Conservation (phyloP, 2,113 vertebrate species). For the Propithecus coquereli region DNA sequence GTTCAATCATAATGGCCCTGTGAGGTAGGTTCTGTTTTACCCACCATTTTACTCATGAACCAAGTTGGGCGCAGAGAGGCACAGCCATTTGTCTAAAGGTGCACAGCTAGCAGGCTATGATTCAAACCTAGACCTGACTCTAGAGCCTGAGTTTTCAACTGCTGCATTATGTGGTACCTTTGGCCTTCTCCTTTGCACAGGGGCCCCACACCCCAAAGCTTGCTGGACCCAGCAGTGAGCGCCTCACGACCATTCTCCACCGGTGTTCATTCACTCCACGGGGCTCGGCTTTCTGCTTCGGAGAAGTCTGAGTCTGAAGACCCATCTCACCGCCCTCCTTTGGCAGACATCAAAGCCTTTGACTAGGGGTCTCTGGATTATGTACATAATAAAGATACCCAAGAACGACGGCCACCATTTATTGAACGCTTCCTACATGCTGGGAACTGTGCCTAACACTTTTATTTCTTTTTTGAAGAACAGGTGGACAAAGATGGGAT, state of each 20-base stretch:
- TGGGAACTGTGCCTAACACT: background rate
- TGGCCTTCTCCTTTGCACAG: background rate
- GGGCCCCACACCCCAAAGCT: background rate
- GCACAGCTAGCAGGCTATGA: background rate
- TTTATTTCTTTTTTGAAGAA: constrained; percentile 20
- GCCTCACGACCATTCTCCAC: background rate
- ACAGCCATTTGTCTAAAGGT: background rate
- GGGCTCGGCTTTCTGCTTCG: background rate
- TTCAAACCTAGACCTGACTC: background rate
- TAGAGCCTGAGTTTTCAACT: background rate
- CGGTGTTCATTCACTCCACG: background rate
- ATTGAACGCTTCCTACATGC: background rate
- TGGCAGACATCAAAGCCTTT: background rate
- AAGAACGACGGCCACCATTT: background rate
- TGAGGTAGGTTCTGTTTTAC: background rate
- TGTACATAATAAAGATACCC: background rate
- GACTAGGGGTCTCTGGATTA: background rate
- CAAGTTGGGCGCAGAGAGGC: background rate
- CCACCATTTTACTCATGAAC: background rate
- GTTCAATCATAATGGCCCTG: background rate
- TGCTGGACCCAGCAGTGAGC: background rate
- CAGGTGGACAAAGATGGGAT: background rate
- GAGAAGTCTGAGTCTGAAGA: background rate
- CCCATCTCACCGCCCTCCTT: background rate
- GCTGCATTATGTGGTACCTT: background rate